Evolutionary conservation across 2,113 vertebrate genomes (phyloP), one percentile per base, ranked within the genome.

Genomic region (Lasiurus cinereus): DNA sequence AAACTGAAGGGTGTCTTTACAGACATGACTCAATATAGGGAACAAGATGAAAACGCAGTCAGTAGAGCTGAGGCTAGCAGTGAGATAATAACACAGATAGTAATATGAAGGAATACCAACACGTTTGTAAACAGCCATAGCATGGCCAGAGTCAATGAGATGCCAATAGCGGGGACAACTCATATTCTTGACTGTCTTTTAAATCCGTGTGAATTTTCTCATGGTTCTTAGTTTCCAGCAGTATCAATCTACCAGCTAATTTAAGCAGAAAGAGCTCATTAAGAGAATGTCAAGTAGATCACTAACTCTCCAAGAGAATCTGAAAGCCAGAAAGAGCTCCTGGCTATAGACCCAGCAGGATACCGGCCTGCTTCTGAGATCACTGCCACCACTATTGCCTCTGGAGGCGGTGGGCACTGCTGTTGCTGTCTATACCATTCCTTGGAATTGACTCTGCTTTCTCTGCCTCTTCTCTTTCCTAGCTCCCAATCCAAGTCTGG

Each of bases 331-430:
- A 8, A 36, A 21, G 31, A 8, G 21, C 39, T 84, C 54, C 31
- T 27, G 7, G 0, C 56, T 18, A 29, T 15, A 36, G 7, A 27
- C 13, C 12, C 59, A 43, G 62, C 31, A 16, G 13, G 22, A 29
- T 15, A 4, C 29, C 46, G 59, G 8, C 67, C 48, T 43, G 33
- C 74, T 67, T 24, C 50, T 79, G 46, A 62, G 48, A 31, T n/a
- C 46, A 0, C 4, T 0, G 2, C 2, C 15, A 1, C 2, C 15
- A 1, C 27, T 19, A 0, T 27, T 69, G 8, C 74, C 52, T 74
- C 48, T 36, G 27, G 15, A 39, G 16, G 8, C 0, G 12, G 29
- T 39, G 14, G 18, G 1, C 9, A 10, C 31, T 33, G 6, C 67
- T n/a, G 0, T 15, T 6, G 14, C 27, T 9, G 0, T 31, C 19